These are phyloP conservation scores for Liopterus haemorrhoidalis DNA, from an alignment of 2,888 invertebrate species.

Conservation along the genomic window DNA sequence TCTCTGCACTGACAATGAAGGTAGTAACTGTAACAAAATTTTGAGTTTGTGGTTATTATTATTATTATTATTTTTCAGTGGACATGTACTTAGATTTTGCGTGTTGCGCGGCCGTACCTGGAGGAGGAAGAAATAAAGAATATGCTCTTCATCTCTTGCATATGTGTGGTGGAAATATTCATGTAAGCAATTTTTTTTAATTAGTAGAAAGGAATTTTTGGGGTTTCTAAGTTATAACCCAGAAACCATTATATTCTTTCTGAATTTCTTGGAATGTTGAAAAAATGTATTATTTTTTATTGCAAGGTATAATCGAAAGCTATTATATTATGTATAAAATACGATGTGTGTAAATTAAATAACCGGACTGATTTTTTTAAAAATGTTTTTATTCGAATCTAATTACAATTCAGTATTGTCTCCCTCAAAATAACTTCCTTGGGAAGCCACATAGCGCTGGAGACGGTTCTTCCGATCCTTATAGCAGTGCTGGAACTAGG, in stretches of 20 bases:
- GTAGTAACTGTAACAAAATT: constrained; percentile 45
- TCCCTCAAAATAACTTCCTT: too few species aligned
- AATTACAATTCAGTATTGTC: too few species aligned
- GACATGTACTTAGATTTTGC: constrained; percentile 93
- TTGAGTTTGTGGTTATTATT: background rate
- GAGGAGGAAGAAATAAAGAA: constrained; percentile 90
- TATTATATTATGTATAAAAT: too few species aligned
- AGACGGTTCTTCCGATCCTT: too few species aligned
- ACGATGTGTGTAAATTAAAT: too few species aligned
- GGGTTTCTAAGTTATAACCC: background rate
- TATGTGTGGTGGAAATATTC: constrained; percentile 80
- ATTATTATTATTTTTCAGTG: constrained; percentile 49
- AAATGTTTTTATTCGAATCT: too few species aligned
- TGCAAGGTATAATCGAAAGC: too few species aligned
- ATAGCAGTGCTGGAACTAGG: too few species aligned
- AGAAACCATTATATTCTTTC: background rate
- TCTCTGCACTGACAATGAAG: constrained; percentile 66
- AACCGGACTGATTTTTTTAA: too few species aligned
- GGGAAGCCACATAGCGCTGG: too few species aligned
- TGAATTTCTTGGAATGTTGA: background rate
- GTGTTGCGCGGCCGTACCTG: constrained; percentile 89
- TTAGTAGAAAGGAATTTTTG: constrained; percentile 3
- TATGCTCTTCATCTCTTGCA: constrained; percentile 85
- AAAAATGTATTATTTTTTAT: constrained; percentile 4
- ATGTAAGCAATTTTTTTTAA: constrained; percentile 50